A percentile compares a stretch with the other conserved stretches of the same genome.
These are phyloP conservation scores for Drosophila funebris DNA, from an alignment of 1,140 invertebrate species.

Conservation along the genomic window DNA sequence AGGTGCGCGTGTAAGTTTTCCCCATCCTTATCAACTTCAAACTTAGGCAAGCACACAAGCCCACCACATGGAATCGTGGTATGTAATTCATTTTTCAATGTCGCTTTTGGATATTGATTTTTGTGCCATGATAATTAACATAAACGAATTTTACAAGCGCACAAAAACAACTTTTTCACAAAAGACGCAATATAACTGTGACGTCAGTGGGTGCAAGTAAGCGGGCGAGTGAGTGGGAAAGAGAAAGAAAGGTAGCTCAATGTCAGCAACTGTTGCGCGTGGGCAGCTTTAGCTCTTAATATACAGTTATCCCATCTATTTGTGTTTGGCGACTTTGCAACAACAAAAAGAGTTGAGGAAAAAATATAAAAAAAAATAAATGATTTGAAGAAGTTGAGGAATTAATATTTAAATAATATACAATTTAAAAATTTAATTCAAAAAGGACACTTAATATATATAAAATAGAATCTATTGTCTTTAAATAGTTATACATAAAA, in stretches of 20 bases:
- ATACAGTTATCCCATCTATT: neutral
- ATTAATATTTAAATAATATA: too few species aligned
- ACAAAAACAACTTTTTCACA: conserved; percentile 37
- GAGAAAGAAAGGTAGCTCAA: neutral
- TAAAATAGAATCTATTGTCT: too few species aligned
- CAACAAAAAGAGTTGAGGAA: too few species aligned
- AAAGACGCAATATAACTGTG: conserved; percentile 67
- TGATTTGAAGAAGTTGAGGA: too few species aligned
- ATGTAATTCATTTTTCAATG: conserved; percentile 35
- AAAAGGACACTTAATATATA: too few species aligned
- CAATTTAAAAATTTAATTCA: too few species aligned
- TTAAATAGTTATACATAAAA: too few species aligned
- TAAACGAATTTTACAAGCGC: conserved; percentile 51
- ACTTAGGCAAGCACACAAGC: neutral
- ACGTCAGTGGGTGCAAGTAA: conserved; percentile 53
- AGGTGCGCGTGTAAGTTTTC: conserved; percentile 3
- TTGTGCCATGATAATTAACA: conserved; percentile 60
- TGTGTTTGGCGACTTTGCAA: too few species aligned
- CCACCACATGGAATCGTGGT: too few species aligned
- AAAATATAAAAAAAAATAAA: too few species aligned
- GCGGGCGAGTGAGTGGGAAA: neutral
- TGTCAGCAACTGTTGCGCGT: conserved; percentile 37
- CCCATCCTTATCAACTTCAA: conserved; percentile 16
- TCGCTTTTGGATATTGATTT: conserved; percentile 65
- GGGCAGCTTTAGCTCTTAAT: conserved; percentile 21